phyloP scores from a whole-genome alignment of 2,797 vertebrate genomes.

The Catharus ustulatus region DNA sequence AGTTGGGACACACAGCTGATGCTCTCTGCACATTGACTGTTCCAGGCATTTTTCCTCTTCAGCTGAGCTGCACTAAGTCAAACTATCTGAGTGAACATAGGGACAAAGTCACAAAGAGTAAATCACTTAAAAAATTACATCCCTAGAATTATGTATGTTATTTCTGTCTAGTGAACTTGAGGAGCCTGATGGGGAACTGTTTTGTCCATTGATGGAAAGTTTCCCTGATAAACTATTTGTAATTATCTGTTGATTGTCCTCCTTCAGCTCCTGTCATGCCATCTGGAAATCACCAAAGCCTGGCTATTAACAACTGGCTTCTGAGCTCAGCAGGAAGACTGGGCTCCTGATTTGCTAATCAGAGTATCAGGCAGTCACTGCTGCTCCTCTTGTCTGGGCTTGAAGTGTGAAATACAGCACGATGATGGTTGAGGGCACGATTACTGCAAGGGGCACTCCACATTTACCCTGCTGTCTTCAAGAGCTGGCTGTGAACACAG shows the following conservation, averaged over 20 bases:
- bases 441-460: background rate
- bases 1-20: background rate
- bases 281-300: background rate
- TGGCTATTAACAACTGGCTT: background rate
- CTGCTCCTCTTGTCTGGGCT: background rate
- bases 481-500: background rate
- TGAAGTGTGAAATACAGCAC: background rate
- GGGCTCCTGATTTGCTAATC: background rate
- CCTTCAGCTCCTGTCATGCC: background rate
- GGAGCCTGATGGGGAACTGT: background rate
- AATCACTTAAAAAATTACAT: background rate
- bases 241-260: background rate
- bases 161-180: background rate
- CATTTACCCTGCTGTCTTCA: background rate
- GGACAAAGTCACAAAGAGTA: background rate
- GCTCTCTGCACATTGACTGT: background rate
- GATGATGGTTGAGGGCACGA: background rate
- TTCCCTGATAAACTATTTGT: background rate
- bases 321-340: background rate
- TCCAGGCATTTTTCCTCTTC: background rate
- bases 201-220: background rate
- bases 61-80: background rate
- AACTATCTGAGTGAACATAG: background rate
- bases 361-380: background rate
- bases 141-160: background rate